These are phyloP conservation scores for Malthinus flaveolus DNA, from an alignment of 2,888 invertebrate species.

Conservation along the genomic window DNA sequence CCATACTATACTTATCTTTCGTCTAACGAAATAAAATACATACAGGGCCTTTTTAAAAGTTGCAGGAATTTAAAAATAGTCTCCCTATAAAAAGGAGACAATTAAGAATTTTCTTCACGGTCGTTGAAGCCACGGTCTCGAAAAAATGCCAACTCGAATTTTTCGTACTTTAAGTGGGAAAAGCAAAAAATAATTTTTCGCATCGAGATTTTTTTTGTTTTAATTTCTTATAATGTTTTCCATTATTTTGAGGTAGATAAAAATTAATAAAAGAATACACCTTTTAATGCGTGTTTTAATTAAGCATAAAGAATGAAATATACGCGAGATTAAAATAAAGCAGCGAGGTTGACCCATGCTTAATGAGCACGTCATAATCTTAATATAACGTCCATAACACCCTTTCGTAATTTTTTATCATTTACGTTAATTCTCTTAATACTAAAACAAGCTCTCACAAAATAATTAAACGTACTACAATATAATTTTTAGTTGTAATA, in stretches of 20 bases:
- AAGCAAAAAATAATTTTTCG: too few relatives aligned
- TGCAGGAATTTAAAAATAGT: too few relatives aligned
- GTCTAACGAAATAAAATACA: too few relatives aligned
- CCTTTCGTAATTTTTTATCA: conserved; percentile 18
- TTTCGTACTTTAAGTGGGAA: too few relatives aligned
- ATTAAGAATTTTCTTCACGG: too few relatives aligned
- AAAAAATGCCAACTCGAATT: too few relatives aligned
- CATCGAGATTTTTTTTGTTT: too few relatives aligned
- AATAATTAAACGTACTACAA: conserved; percentile 15
- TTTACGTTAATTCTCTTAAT: conserved; percentile 22
- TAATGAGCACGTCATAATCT: conserved; percentile 26
- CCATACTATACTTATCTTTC: too few relatives aligned
- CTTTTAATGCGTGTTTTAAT: conserved; percentile 26
- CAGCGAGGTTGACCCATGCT: conserved; percentile 25
- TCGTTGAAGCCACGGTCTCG: too few relatives aligned
- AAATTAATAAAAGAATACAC: conserved; percentile 22
- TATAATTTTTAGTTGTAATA: too few relatives aligned
- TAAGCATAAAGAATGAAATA: conserved; percentile 27
- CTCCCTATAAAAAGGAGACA: too few relatives aligned
- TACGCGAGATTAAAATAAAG: conserved; percentile 25
- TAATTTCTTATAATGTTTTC: conserved; percentile 3
- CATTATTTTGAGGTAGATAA: conserved; percentile 20
- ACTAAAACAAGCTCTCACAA: conserved; percentile 14
- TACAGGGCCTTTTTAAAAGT: too few relatives aligned
- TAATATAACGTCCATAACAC: conserved; percentile 22